Conservation (phyloP, 37 sponge, comb jelly and placozoan genomes). For the Chondrosia reniformis region DNA sequence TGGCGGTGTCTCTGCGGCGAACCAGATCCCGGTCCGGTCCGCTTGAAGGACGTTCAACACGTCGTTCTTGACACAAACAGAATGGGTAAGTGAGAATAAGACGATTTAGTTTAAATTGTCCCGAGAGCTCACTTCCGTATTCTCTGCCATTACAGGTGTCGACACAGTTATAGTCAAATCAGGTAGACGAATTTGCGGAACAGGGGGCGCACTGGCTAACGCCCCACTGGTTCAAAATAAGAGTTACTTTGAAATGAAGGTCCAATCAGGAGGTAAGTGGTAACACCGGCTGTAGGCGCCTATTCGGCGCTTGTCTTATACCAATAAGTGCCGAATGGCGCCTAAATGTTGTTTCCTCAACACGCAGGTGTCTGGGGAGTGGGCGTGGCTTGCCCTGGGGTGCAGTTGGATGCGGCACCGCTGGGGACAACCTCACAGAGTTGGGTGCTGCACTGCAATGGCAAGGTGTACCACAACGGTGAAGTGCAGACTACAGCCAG, state of each 20-base stretch:
- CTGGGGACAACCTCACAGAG: constrained; percentile 76
- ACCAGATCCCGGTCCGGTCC: constrained; percentile 62
- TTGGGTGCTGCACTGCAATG: constrained; percentile 87
- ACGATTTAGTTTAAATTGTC: not conserved
- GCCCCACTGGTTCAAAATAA: constrained; percentile 94
- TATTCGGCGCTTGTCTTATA: not conserved
- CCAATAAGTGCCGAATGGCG: too few relatives aligned
- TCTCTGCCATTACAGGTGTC: not conserved
- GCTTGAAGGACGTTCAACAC: constrained; percentile 57
- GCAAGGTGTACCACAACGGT: constrained; percentile 76
- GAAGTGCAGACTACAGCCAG: constrained; percentile 60
- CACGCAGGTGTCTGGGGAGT: constrained; percentile 93
- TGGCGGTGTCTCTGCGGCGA: constrained; percentile 67
- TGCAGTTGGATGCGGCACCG: constrained; percentile 78
- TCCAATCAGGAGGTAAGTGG: constrained; percentile 86
- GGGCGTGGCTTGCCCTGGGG: constrained; percentile 79
- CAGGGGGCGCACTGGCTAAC: constrained; percentile 92
- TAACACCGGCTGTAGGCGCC: not conserved
- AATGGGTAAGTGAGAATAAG: constrained; percentile 55
- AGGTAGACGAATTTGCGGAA: constrained; percentile 87
- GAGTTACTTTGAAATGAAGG: constrained; percentile 95
- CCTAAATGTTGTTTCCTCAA: not conserved
- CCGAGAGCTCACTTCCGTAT: not conserved
- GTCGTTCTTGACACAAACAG: constrained; percentile 77
- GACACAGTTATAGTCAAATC: constrained; percentile 80